phyloP scores from a whole-genome alignment of 2,113 vertebrate species.

The Phalacrocorax carbo region DNA sequence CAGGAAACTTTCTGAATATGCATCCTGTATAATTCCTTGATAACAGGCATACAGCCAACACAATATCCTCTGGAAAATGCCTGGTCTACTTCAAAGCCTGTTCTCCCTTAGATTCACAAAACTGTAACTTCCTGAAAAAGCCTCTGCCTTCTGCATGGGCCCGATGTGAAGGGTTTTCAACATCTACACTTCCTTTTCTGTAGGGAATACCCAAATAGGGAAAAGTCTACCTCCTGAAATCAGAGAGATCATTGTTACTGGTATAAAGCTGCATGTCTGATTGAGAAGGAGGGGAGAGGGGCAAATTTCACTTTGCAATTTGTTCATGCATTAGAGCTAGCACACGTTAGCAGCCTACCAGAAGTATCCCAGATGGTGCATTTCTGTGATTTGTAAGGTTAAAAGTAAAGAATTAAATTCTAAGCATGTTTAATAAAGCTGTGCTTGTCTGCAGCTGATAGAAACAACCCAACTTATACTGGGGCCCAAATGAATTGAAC shows the following conservation, averaged over 20 bases:
- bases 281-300: not conserved
- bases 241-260: not conserved
- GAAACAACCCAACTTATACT: not conserved
- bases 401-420: not conserved
- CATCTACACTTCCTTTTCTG: not conserved
- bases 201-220: not conserved
- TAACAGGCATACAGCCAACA: not conserved
- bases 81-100: not conserved
- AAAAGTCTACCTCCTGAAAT: not conserved
- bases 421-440: not conserved
- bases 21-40: conserved; percentile 9
- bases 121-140: not conserved
- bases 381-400: not conserved
- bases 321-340: not conserved
- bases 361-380: not conserved
- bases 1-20: conserved; percentile 20
- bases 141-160: not conserved
- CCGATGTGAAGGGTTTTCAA: not conserved
- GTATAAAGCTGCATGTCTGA: not conserved
- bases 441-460: not conserved
- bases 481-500: not conserved
- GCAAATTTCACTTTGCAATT: not conserved
- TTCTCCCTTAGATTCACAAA: not conserved
- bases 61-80: conserved; percentile 22
- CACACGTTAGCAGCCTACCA: not conserved